These are phyloP conservation scores for Brotula barbata DNA, from an alignment of 2,797 vertebrate species.

Conservation along the genomic window DNA sequence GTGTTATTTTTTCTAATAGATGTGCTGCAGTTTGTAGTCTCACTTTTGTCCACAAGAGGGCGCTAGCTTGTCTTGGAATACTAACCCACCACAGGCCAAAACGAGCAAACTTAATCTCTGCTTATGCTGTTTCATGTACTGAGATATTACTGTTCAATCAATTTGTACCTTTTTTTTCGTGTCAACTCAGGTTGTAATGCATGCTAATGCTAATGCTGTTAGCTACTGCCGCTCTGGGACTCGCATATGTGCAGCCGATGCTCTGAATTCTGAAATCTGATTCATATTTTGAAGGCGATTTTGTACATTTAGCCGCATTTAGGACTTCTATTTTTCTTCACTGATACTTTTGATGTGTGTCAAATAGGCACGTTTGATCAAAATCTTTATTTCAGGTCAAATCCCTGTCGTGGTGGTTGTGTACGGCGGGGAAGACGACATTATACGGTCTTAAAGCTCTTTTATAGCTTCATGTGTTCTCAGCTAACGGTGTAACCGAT, in stretches of 20 bases:
- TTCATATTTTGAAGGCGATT: slow-evolving; percentile 14
- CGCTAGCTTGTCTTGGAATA: slow-evolving; percentile 44
- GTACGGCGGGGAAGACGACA: no score
- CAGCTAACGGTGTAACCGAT: no score
- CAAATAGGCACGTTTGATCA: slow-evolving; percentile 1
- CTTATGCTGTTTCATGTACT: slow-evolving; percentile 34
- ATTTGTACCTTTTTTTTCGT: slow-evolving; percentile 52
- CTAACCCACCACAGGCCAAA: slow-evolving; percentile 12
- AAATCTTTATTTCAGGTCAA: slow-evolving; percentile 1
- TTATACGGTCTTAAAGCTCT: no score
- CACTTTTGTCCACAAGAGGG: slow-evolving; percentile 64
- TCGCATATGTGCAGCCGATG: slow-evolving; percentile 35
- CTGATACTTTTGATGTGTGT: slow-evolving; percentile 4
- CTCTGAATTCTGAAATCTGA: slow-evolving; percentile 15
- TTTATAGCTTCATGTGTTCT: no score
- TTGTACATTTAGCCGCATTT: no score
- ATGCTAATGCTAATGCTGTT: slow-evolving; percentile 54
- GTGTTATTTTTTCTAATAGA: not conserved
- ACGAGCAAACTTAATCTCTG: slow-evolving; percentile 25
- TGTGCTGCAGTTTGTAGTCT: slow-evolving; percentile 4
- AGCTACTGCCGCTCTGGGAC: slow-evolving; percentile 24
- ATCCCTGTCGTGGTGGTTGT: not conserved
- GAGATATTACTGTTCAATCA: slow-evolving; percentile 28
- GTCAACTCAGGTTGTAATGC: slow-evolving; percentile 73
- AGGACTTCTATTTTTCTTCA: not conserved